Conservation (phyloP, 1,140 invertebrate species). For the Galleria mellonella region DNA sequence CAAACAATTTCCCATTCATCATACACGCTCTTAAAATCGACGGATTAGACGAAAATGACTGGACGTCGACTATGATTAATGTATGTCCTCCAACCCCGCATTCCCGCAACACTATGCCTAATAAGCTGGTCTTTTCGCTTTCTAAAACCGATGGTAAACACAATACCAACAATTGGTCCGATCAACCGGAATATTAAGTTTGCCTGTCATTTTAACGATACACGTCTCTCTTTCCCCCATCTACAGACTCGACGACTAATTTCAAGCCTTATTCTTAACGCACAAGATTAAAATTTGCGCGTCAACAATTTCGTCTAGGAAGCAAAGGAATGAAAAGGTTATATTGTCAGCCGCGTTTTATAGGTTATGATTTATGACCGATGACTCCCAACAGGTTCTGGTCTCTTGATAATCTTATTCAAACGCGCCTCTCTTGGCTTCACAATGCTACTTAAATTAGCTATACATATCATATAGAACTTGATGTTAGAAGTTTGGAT, state of each 20-base stretch:
- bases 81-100: conserved; percentile 42
- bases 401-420: conserved; percentile 68
- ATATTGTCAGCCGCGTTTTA: conserved; percentile 68
- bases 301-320: conserved; percentile 33
- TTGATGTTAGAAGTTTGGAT: conserved; percentile 27
- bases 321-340: conserved; percentile 50
- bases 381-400: conserved; percentile 70
- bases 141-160: conserved; percentile 59
- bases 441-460: conserved; percentile 74
- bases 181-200: conserved; percentile 73
- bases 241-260: conserved; percentile 6
- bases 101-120: conserved; percentile 28
- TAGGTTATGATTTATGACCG: conserved; percentile 72
- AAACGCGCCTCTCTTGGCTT: conserved; percentile 53
- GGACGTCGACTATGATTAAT: conserved; percentile 52
- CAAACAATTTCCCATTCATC: conserved; percentile 39
- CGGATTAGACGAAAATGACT: conserved; percentile 35
- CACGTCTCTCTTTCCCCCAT: conserved; percentile 31
- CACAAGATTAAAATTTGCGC: conserved; percentile 19
- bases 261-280: conserved; percentile 9
- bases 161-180: conserved; percentile 71
- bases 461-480: conserved; percentile 49
- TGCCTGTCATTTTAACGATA: conserved; percentile 69
- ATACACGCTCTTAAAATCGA: conserved; percentile 30
- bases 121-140: conserved; percentile 44